Evolutionary conservation across 2,888 invertebrate genomes (phyloP).

Genomic region (Orthosia gracilis): DNA sequence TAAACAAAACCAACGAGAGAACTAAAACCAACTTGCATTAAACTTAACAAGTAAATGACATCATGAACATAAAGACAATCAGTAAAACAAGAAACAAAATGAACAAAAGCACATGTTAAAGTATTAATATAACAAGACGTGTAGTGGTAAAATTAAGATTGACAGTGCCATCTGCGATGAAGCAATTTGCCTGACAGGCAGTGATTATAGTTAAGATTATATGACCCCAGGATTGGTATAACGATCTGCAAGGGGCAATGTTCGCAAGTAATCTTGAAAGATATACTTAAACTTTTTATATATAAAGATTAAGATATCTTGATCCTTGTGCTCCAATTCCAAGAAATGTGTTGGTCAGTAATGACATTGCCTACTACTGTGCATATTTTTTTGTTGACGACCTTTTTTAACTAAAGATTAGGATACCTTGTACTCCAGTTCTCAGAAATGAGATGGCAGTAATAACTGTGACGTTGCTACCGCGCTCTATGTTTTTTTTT

Average conservation of each 20-base stretch:
- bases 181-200: conserved; percentile 57
- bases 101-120: conserved; percentile 41
- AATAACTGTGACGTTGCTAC: too few species aligned
- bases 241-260: conserved; percentile 48
- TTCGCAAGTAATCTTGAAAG: conserved; percentile 33
- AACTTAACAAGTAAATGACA: conserved; percentile 1
- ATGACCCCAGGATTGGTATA: conserved; percentile 47
- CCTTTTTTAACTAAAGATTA: too few species aligned
- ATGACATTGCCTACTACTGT: neutral
- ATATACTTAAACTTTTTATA: conserved; percentile 22
- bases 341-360: neutral
- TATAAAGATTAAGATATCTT: neutral
- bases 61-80: neutral
- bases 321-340: neutral
- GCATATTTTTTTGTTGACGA: neutral
- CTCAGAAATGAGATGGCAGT: too few species aligned
- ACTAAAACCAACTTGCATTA: too few species aligned
- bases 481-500: neutral
- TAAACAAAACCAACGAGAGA: neutral
- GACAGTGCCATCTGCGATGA: conserved; percentile 51
- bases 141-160: conserved; percentile 41
- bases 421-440: too few species aligned
- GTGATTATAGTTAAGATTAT: conserved; percentile 44
- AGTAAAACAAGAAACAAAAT: neutral
- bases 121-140: conserved; percentile 28